These are phyloP conservation scores for Tachuris rubrigastra DNA, from an alignment of 2,113 vertebrate species.

Conservation along the genomic window DNA sequence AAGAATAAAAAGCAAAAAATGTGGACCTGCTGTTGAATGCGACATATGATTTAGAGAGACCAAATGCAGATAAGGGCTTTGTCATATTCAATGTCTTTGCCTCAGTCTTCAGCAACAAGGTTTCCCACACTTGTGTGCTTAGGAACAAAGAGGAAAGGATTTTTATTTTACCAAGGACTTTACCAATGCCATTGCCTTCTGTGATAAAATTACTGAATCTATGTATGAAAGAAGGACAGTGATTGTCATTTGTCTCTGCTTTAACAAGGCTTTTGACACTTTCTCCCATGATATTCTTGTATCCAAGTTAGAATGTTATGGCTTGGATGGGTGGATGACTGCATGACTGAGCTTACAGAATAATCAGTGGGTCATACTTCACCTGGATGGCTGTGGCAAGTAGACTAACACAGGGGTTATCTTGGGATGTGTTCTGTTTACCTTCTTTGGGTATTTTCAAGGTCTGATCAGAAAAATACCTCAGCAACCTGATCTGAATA, in stretches of 20 bases:
- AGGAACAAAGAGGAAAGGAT: not conserved
- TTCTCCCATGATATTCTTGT: not conserved
- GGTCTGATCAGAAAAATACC: not conserved
- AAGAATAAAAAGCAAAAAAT: not conserved
- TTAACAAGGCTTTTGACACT: not conserved
- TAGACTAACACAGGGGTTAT: not conserved
- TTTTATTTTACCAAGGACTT: not conserved
- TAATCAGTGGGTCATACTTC: not conserved
- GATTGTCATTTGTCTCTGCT: not conserved
- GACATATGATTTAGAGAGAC: not conserved
- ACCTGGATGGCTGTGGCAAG: not conserved
- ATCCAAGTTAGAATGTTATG: not conserved
- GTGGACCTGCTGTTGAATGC: not conserved
- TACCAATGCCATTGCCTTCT: not conserved
- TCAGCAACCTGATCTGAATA: not conserved
- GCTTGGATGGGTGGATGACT: not conserved
- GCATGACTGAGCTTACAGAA: not conserved
- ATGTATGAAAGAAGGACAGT: not conserved
- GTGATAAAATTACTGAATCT: not conserved
- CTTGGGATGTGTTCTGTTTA: not conserved
- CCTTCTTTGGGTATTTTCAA: not conserved
- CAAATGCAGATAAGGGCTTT: not conserved
- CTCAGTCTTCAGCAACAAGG: not conserved
- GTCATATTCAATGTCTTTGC: not conserved
- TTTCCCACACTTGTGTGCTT: not conserved